Percentiles rank a stretch among this genome's conserved stretches.
These are phyloP conservation scores for Cylloceria caligata DNA, from an alignment of 2,888 invertebrate species.

Conservation along the genomic window DNA sequence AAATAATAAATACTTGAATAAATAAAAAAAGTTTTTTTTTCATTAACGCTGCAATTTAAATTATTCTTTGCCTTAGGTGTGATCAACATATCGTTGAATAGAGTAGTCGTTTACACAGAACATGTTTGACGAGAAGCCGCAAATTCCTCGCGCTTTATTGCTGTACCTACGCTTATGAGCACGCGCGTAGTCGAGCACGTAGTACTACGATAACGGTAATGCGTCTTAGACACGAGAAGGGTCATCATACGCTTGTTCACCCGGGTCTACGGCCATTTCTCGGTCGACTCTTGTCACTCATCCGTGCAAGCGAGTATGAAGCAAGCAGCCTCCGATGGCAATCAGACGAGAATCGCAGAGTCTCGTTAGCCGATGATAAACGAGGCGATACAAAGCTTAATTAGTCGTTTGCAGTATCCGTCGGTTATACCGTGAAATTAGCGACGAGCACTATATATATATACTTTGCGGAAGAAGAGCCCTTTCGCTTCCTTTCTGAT, in stretches of 20 bases:
- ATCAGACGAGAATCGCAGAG: slow-evolving; percentile 47
- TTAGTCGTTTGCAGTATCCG: slow-evolving; percentile 35
- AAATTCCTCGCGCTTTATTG: too few relatives aligned
- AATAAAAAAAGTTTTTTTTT: too few relatives aligned
- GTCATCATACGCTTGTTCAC: slow-evolving; percentile 35
- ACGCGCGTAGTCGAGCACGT: not conserved
- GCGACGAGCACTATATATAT: slow-evolving; percentile 25
- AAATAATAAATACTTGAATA: too few relatives aligned
- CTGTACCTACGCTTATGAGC: slow-evolving; percentile 10
- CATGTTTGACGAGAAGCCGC: not conserved
- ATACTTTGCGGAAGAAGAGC: slow-evolving; percentile 8
- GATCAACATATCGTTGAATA: too few relatives aligned
- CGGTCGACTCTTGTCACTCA: slow-evolving; percentile 59
- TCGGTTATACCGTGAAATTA: slow-evolving; percentile 50
- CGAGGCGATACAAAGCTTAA: slow-evolving; percentile 61
- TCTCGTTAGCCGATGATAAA: slow-evolving; percentile 65
- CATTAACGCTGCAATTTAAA: too few relatives aligned
- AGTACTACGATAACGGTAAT: slow-evolving; percentile 42
- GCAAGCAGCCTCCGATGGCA: slow-evolving; percentile 41
- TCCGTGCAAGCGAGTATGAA: slow-evolving; percentile 16
- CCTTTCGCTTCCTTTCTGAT: not conserved
- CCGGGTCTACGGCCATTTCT: slow-evolving; percentile 31
- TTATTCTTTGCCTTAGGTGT: too few relatives aligned
- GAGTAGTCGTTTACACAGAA: too few relatives aligned
- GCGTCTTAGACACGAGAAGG: slow-evolving; percentile 35